Percentiles rank a stretch among this genome's conserved stretches.
Conservation (phyloP, 1,140 invertebrate species). For the Wiebesia pumilae region DNA sequence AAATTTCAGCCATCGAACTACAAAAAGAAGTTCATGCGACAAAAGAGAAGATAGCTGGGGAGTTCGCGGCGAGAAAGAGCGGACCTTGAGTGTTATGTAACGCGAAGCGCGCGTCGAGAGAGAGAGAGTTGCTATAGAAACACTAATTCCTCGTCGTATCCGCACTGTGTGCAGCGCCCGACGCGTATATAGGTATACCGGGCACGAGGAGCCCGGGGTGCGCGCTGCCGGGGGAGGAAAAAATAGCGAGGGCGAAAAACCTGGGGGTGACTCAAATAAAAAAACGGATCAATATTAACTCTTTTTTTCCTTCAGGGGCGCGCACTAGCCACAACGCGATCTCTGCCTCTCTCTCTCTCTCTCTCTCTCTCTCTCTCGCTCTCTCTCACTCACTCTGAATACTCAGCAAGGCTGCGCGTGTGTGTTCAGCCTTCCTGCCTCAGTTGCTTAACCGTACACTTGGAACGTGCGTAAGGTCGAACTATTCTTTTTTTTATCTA, state of each 20-base stretch:
- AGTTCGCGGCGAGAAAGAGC: not conserved
- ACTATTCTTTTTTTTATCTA: conserved; percentile 22
- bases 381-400: conserved; percentile 4
- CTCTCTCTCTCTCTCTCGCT: conserved; percentile 34
- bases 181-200: not conserved
- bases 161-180: not conserved
- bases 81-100: not conserved
- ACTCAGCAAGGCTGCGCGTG: not conserved
- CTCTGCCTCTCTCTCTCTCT: conserved; percentile 33
- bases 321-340: not conserved
- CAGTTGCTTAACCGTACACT: not conserved
- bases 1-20: too few relatives aligned
- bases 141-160: conserved; percentile 55
- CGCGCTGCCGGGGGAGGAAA: conserved; percentile 58
- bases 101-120: not conserved
- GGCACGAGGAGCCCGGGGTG: conserved; percentile 1
- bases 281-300: conserved; percentile 73
- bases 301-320: conserved; percentile 61
- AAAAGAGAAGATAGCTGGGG: too few relatives aligned
- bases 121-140: conserved; percentile 56
- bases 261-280: conserved; percentile 71
- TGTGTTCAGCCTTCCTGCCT: not conserved
- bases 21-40: too few relatives aligned
- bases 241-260: conserved; percentile 73
- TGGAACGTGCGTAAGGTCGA: conserved; percentile 5